Conservation (phyloP, 1,140 invertebrate species). For the Venustaconcha ellipsiformis region DNA sequence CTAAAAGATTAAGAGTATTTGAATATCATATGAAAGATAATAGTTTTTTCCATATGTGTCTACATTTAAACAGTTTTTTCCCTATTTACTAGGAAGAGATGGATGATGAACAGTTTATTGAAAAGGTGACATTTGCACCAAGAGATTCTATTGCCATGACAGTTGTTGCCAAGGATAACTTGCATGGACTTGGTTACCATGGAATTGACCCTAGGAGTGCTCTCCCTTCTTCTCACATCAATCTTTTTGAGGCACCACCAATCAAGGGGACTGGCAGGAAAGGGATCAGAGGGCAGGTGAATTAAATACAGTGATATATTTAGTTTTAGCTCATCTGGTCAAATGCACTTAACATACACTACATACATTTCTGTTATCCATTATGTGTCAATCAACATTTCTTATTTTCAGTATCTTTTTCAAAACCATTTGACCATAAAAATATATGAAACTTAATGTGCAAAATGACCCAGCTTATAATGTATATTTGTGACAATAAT, state of each 20-base stretch:
- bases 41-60: neutral
- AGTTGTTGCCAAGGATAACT: conserved; percentile 79
- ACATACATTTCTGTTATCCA: neutral
- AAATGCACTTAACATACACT: too few relatives aligned
- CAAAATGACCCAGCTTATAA: too few relatives aligned
- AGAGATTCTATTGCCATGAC: conserved; percentile 79
- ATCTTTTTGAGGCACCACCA: conserved; percentile 55
- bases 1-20: neutral
- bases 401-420: neutral
- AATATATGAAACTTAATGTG: too few relatives aligned
- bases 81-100: conserved; percentile 67
- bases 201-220: conserved; percentile 74
- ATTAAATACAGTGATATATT: neutral
- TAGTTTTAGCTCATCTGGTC: neutral
- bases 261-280: conserved; percentile 64
- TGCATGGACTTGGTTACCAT: conserved; percentile 84
- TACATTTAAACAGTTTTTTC: neutral
- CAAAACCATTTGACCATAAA: too few relatives aligned
- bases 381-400: neutral
- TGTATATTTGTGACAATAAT: too few relatives aligned
- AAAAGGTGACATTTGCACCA: conserved; percentile 87
- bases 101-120: conserved; percentile 76
- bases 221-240: conserved; percentile 55
- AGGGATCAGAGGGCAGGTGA: conserved; percentile 82
- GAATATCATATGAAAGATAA: neutral